Evolutionary conservation across 2,113 vertebrate genomes (phyloP), one percentile per base, ranked within the genome.

Genomic region (Aphyosemion australe): DNA sequence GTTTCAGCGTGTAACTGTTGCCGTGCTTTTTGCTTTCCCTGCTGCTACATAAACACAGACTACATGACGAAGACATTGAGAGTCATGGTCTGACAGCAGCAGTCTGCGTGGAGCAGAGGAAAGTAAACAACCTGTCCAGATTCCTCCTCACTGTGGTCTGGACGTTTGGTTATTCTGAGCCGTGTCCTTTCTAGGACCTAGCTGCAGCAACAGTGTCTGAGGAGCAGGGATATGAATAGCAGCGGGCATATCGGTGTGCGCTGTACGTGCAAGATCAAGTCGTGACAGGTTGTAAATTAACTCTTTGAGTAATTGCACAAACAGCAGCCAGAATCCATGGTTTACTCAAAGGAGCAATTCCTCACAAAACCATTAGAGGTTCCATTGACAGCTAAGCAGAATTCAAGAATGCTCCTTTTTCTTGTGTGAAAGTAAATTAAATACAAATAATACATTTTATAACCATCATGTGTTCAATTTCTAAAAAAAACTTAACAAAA

Each of bases 181-280:
- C 74, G 12, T 81, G 73, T 71, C 83, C 84, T 90, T 90, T 87
- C 79, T 66, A 47, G 78, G 66, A 47, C 61, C 68, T 85, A 55
- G 61, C 46, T 59, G 42, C 63, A 65, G 34, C 20, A 42, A 64
- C 7, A 66, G 56, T 14, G 65, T 61, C 54, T 67, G 61, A 78
- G 72, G 41, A 61, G 34, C 74, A 21, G 71, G 20, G 18, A 31
- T 70, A 76, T 58, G 26, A 76, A 49, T 41, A 66, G 61, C 70
- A 39, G 55, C 16, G 37, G 31, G 16, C 10, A 41, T 60, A 62
- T 73, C 52, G 55, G 8, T 7, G 45, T 15, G 58, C 31, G 37
- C 18, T 34, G 31, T 14, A 69, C 59, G 65, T 81, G 43, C 43
- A 50, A 63, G 47, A 42, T n/a, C 8, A 61, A 49, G 50, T 32